Base-by-base conservation (phyloP, 2,797 vertebrate genomes). In the Etheostoma nigrum region DNA sequence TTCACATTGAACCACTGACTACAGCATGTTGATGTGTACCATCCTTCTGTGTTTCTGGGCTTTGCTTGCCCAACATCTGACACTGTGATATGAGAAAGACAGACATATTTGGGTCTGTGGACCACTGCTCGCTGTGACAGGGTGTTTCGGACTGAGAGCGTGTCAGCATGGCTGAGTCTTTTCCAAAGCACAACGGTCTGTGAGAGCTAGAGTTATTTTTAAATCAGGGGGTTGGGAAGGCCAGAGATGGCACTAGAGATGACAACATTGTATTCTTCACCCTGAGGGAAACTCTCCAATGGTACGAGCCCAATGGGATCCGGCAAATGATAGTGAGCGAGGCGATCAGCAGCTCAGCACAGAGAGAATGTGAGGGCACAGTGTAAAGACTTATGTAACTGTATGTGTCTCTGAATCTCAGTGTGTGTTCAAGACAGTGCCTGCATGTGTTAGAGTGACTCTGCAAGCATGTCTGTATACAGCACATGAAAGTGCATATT, bases 151-250 rank as follows among this genome's bases (percentile, higher is more conserved):
- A 75, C 67, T 11, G 48, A 76, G 77, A 70, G 86, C 36, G 42
- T 73, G 75, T 91, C 84, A 78, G 74, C 9, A 6, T 1, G 4
- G 76, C 82, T 79, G 87, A 90, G 78, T 85, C 80, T 85, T 84
- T 82, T 83, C 86, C 86, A 76, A 74, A 64, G 72, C 86, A 71
- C 65, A 40, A 61, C 58, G 59, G 78, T 60, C 70, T 76, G 84
- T 79, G 90, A 13, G 59, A 86, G 76, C 68, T 45, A 25, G 58
- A 74, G 88, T 89, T 94, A 94, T 94, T 94, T 94, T 91, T 91
- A 93, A 85, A 79, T 45, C 48, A 49, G 74, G 67, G 81, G 78
- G 74, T 45, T 71, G 71, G 79, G 85, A 54, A 74, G 86, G 85
- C 76, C 83, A 85, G 86, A 78, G 89, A 91, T 85, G 82, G 89